Base-by-base conservation (phyloP, 2,797 vertebrate genomes). In the Amazona finschi region DNA sequence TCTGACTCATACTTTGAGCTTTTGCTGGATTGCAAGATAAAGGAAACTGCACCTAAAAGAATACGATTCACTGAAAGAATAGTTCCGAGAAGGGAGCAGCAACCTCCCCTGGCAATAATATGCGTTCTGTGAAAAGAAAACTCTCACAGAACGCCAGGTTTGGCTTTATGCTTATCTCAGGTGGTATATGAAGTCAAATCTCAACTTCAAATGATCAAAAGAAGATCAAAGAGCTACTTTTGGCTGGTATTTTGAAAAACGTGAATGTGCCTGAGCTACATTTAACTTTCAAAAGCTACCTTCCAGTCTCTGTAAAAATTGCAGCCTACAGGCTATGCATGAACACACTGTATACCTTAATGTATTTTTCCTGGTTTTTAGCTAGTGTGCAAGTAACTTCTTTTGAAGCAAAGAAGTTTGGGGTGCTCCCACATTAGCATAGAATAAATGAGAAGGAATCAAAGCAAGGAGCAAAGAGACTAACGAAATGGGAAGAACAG, bases 221-320 rank as follows among this genome's bases (percentile, higher is more conserved):
- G 70, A 91, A 88, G 89, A 97, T 94, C 94, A 97, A 96, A 96
- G 91, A 64, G 27, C 16, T 25, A 17, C 46, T 88, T 83, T 9
- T 44, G 39, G 79, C 50, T 17, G 12, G 7, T 73, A 80, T 73
- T 86, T 60, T 67, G 71, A 82, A 78, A 94, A 84, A 87, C 0
- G 6, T 30, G 49, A 46, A 31, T 43, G 67, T 16, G 36, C 38
- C 60, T 81, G 57, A 91, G 73, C n/a, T 31, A 52, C 7, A 41
- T 49, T 76, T 28, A 66, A 16, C 36, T 92, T 95, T 76, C 72
- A 38, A 88, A 90, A 84, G 49, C 74, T 73, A 21, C 85, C 80
- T 91, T 36, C 8, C 57, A 86, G 60, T 11, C 49, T 18, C 38
- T 41, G 55, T 85, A 44, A 77, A 61, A 96, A 87, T 89, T 67